These are phyloP conservation scores for Holcopasites calliopsidis DNA, from an alignment of 1,140 invertebrate species.

Conservation along the genomic window DNA sequence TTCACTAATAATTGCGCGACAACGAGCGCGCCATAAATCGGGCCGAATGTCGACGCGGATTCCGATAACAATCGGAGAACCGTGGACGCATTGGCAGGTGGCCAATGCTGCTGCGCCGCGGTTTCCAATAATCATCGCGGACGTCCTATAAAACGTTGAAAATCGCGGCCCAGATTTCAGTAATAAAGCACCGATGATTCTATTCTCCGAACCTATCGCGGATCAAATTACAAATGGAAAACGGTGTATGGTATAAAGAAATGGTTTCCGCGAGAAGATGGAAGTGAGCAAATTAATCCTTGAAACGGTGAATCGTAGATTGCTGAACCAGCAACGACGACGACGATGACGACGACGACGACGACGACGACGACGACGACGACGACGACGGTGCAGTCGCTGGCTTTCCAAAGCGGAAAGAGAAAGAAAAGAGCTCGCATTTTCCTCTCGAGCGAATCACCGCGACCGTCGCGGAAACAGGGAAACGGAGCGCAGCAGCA, in stretches of 20 bases:
- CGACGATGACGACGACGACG: not conserved
- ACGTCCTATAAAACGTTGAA: not conserved
- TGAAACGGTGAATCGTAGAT: not conserved
- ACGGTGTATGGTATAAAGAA: too few relatives aligned
- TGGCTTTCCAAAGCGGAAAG: not conserved
- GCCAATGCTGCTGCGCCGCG: not conserved
- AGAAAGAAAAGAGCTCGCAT: conserved; percentile 55
- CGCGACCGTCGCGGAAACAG: conserved; percentile 16
- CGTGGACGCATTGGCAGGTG: not conserved
- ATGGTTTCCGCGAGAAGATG: not conserved
- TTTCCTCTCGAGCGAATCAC: conserved; percentile 73
- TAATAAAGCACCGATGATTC: too few relatives aligned
- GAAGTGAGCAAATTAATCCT: not conserved
- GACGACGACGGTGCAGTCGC: not conserved
- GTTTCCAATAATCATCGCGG: conserved; percentile 9
- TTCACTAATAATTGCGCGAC: not conserved
- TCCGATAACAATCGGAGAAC: conserved; percentile 2
- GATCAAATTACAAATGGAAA: not conserved
- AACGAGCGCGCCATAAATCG: not conserved
- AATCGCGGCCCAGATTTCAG: not conserved
- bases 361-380: not conserved
- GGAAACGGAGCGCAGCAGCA: conserved; percentile 6
- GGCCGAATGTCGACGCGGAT: not conserved
- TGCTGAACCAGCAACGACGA: too few relatives aligned
- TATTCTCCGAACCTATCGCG: too few relatives aligned